phyloP scores from a whole-genome alignment of 2,113 vertebrate species.

The Phrynosoma blainvillii region DNA sequence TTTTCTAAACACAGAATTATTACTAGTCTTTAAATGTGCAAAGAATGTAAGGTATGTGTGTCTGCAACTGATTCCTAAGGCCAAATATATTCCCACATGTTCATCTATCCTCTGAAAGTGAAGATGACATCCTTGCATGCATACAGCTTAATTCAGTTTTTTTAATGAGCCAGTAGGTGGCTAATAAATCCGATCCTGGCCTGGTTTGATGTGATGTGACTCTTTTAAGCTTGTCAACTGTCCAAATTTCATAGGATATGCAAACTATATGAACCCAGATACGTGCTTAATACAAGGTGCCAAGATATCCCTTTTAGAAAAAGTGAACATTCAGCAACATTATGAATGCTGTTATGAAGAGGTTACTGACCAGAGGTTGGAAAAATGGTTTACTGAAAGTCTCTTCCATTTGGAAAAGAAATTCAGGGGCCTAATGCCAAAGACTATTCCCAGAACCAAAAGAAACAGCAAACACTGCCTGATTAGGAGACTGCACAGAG shows the following conservation, averaged over 20 bases:
- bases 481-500: slow-evolving; percentile 29
- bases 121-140: background rate
- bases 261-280: background rate
- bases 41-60: background rate
- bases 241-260: slow-evolving; percentile 1
- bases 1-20: too few species aligned
- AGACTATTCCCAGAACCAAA: slow-evolving; percentile 52
- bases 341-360: slow-evolving; percentile 53
- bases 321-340: slow-evolving; percentile 53
- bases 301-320: slow-evolving; percentile 6
- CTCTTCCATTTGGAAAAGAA: slow-evolving; percentile 48
- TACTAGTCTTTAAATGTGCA: background rate
- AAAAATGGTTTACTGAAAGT: slow-evolving; percentile 27
- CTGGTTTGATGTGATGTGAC: background rate
- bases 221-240: background rate
- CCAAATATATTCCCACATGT: too few species aligned
- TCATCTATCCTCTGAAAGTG: background rate
- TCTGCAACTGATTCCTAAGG: background rate
- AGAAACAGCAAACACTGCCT: slow-evolving; percentile 31
- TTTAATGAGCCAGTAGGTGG: background rate
- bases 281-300: background rate
- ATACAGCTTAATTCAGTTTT: background rate
- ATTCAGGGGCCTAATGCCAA: slow-evolving; percentile 33
- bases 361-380: slow-evolving; percentile 51
- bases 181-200: background rate